Evolutionary conservation across 2,797 vertebrate species (phyloP).

Genomic region (Xyrichtys novacula): DNA sequence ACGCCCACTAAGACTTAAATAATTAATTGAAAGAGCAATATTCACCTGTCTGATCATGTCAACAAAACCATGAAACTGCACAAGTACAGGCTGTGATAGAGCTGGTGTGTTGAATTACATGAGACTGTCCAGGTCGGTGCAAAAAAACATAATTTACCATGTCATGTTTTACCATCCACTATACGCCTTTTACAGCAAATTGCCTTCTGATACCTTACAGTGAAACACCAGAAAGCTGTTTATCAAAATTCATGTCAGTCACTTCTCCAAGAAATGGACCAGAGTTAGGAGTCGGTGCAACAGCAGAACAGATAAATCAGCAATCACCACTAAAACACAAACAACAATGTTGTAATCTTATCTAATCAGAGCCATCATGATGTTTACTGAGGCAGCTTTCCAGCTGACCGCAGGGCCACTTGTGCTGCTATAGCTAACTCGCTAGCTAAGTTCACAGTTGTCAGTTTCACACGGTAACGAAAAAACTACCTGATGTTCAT

Average conservation of each 20-base stretch:
- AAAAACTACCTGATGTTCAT: neutral
- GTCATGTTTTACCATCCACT: neutral
- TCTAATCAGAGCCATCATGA: neutral
- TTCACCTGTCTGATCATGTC: too few species aligned
- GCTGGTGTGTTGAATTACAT: too few species aligned
- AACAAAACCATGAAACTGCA: too few species aligned
- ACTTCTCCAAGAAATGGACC: neutral
- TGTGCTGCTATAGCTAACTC: constrained; percentile 32
- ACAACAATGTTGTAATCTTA: neutral
- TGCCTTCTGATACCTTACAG: neutral
- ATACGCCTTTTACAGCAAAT: neutral
- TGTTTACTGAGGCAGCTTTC: neutral
- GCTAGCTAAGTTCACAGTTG: constrained; percentile 63
- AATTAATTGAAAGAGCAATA: too few species aligned
- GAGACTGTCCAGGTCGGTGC: too few species aligned
- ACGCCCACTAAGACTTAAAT: too few species aligned
- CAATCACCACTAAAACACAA: neutral
- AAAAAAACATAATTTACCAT: too few species aligned
- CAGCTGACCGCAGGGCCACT: constrained; percentile 35
- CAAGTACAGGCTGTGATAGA: too few species aligned
- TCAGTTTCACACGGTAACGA: constrained; percentile 43
- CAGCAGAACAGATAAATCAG: neutral
- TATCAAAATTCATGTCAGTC: neutral
- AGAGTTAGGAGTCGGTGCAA: neutral
- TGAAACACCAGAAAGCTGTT: neutral